These are phyloP conservation scores for Huso huso DNA, from an alignment of 2,797 vertebrate genomes.

Conservation along the genomic window DNA sequence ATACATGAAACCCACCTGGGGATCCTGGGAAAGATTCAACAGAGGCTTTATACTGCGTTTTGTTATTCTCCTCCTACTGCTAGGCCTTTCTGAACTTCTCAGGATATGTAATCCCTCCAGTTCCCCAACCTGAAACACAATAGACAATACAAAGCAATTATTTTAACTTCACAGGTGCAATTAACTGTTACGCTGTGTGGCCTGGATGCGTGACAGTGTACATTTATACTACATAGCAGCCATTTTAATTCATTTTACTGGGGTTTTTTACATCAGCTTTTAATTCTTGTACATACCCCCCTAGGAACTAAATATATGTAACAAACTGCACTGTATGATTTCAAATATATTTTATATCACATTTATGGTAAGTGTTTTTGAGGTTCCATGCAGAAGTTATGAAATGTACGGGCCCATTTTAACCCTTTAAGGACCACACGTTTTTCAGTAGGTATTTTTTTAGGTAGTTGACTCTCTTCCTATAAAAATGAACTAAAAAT, in stretches of 20 bases:
- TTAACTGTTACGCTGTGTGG: constrained; percentile 32
- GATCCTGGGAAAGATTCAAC: constrained; percentile 64
- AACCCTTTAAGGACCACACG: too few species aligned
- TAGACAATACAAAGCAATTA: constrained; percentile 53
- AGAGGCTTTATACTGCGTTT: constrained; percentile 45
- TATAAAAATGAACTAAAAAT: too few species aligned
- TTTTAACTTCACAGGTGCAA: constrained; percentile 38
- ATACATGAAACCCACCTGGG: constrained; percentile 79
- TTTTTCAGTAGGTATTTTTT: too few species aligned
- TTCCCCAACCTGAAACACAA: constrained; percentile 67
- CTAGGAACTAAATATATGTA: too few species aligned
- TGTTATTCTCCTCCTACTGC: constrained; percentile 51
- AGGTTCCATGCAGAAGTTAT: not conserved
- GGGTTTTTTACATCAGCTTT: not conserved
- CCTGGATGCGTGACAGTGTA: not conserved
- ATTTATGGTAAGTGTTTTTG: not conserved
- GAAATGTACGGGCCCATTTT: too few species aligned
- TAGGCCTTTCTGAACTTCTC: constrained; percentile 43
- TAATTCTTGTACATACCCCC: too few species aligned
- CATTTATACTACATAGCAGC: not conserved
- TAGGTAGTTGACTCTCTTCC: too few species aligned
- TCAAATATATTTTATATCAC: too few species aligned
- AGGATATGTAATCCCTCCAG: constrained; percentile 60
- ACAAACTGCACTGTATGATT: too few species aligned
- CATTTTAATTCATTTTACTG: not conserved